Evolutionary conservation across 53 echinoderm and acorn worm genomes (phyloP).

Genomic region (Holothuria scabra): DNA sequence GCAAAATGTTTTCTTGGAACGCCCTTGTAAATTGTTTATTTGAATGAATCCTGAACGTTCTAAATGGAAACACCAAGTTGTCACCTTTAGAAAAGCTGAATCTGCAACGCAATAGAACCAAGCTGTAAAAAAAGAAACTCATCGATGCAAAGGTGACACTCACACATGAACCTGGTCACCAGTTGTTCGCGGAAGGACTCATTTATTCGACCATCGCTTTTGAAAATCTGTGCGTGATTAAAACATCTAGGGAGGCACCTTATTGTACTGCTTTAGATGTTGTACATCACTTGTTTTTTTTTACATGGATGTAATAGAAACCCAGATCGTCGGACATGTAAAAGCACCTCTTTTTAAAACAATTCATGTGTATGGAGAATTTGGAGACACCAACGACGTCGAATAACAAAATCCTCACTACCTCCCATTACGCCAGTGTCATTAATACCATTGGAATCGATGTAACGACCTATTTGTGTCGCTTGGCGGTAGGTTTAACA

Average conservation of each 20-base stretch:
- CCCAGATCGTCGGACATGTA: conserved; percentile 43
- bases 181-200: neutral
- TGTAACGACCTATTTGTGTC: conserved; percentile 37
- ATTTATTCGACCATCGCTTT: conserved; percentile 27
- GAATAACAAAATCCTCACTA: conserved; percentile 59
- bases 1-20: too few relatives aligned
- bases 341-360: conserved; percentile 59
- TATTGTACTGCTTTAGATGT: neutral
- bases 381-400: conserved; percentile 45
- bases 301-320: conserved; percentile 31
- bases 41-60: too few relatives aligned
- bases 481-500: neutral
- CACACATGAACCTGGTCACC: neutral
- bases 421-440: conserved; percentile 44
- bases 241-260: neutral
- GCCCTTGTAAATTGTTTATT: too few relatives aligned
- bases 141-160: neutral
- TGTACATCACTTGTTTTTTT: conserved; percentile 22
- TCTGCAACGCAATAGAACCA: too few relatives aligned
- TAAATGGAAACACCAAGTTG: too few relatives aligned
- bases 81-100: too few relatives aligned
- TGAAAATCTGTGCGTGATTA: neutral
- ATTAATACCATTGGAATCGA: conserved; percentile 52
- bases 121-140: too few relatives aligned
- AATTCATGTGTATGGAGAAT: conserved; percentile 45